Conservation (phyloP, 2,113 vertebrate species). For the Gallinago paraguaiae region DNA sequence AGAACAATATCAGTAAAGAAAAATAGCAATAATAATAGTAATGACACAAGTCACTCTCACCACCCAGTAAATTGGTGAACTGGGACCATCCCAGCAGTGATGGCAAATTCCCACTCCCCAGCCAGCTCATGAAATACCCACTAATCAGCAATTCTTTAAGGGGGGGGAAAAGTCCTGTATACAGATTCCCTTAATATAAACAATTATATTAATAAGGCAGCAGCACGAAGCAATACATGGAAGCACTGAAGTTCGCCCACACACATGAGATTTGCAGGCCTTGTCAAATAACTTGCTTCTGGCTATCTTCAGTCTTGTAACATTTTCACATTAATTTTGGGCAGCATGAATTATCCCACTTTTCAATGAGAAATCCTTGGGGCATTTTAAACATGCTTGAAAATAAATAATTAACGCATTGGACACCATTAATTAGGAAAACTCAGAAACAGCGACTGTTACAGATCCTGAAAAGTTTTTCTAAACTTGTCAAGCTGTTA, state of each 20-base stretch:
- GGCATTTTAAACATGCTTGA: constrained; percentile 23
- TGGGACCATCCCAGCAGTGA: neutral
- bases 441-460: neutral
- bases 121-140: neutral
- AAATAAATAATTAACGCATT: constrained; percentile 61
- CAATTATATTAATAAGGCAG: neutral
- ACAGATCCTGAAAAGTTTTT: constrained; percentile 41
- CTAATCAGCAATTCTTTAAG: neutral
- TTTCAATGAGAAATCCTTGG: neutral
- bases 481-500: constrained; percentile 54
- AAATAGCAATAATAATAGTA: neutral
- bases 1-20: neutral
- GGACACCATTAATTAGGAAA: constrained; percentile 63
- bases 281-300: constrained; percentile 37
- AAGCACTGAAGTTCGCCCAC: neutral
- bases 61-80: neutral
- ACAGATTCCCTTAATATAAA: neutral
- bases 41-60: neutral
- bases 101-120: neutral
- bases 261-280: constrained; percentile 13
- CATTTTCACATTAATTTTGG: constrained; percentile 44
- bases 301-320: constrained; percentile 17
- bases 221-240: neutral
- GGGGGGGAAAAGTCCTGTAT: neutral
- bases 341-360: constrained; percentile 37